phyloP scores from a whole-genome alignment of 2,888 invertebrate genomes.

The Drosophila birchii region DNA sequence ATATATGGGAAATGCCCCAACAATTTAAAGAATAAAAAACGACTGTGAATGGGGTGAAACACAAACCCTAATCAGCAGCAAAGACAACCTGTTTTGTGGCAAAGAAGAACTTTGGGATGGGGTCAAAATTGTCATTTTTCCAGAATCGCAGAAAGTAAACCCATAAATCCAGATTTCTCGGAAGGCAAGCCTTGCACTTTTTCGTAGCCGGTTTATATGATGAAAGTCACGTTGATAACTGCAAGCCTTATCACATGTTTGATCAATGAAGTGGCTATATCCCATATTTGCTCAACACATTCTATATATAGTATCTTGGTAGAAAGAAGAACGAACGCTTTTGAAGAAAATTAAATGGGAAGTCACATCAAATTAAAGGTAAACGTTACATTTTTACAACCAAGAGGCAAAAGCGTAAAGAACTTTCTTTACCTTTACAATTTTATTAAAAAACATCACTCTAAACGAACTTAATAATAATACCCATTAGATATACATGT shows the following conservation, averaged over 20 bases:
- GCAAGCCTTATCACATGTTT: conserved; percentile 28
- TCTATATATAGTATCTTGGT: background rate
- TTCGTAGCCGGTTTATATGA: background rate
- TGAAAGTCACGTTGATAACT: conserved; percentile 17
- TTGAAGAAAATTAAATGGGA: background rate
- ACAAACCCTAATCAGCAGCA: background rate
- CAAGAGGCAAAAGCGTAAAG: background rate
- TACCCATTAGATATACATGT: background rate
- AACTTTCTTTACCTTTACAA: background rate
- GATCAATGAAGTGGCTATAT: conserved; percentile 18
- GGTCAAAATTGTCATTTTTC: conserved; percentile 16
- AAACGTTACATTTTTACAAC: background rate
- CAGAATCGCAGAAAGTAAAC: background rate
- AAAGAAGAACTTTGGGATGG: conserved; percentile 11
- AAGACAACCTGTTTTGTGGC: background rate
- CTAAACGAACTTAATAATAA: background rate
- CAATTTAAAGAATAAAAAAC: conserved; percentile 10
- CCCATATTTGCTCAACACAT: background rate
- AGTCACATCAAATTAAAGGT: background rate
- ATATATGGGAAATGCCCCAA: conserved; percentile 20
- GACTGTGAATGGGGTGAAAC: conserved; percentile 15
- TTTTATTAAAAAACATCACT: background rate
- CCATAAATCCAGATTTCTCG: conserved; percentile 6
- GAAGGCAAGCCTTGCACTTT: conserved; percentile 5
- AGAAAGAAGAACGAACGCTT: background rate